These are phyloP conservation scores for Megaceryle maxima DNA, from an alignment of 2,113 vertebrate genomes.

Conservation along the genomic window DNA sequence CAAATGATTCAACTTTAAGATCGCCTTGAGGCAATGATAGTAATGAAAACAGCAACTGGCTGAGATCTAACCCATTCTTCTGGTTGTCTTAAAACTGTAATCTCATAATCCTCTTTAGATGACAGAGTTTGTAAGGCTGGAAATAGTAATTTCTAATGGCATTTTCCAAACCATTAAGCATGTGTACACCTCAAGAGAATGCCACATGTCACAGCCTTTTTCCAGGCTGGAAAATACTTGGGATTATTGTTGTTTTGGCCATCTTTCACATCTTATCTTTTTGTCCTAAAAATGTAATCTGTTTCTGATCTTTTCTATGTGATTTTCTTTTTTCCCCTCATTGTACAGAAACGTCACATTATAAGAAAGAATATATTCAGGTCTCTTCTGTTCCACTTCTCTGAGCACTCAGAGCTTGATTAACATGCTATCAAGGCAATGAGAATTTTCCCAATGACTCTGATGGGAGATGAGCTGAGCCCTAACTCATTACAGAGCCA, in stretches of 20 bases:
- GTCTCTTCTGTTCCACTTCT: neutral
- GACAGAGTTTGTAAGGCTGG: neutral
- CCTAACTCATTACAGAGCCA: neutral
- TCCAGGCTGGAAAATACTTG: neutral
- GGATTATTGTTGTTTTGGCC: constrained; percentile 25
- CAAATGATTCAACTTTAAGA: constrained; percentile 31
- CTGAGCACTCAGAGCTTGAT: neutral
- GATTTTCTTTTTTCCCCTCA: neutral
- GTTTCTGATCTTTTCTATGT: neutral
- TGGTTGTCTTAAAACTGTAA: constrained; percentile 46
- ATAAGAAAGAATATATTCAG: neutral
- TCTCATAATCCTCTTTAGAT: constrained; percentile 62
- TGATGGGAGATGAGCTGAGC: neutral
- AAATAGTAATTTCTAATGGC: constrained; percentile 38
- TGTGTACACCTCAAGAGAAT: neutral
- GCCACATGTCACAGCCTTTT: neutral
- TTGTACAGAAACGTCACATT: neutral
- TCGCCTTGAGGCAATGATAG: neutral
- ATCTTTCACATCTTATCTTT: neutral
- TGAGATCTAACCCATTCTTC: constrained; percentile 56
- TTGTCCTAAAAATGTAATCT: constrained; percentile 18
- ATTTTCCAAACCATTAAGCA: constrained; percentile 46
- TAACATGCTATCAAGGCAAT: neutral
- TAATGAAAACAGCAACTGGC: constrained; percentile 22
- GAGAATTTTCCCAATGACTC: neutral